Base-by-base conservation (phyloP, 64 coral and sea anemone species). In the Platygyra sinensis region DNA sequence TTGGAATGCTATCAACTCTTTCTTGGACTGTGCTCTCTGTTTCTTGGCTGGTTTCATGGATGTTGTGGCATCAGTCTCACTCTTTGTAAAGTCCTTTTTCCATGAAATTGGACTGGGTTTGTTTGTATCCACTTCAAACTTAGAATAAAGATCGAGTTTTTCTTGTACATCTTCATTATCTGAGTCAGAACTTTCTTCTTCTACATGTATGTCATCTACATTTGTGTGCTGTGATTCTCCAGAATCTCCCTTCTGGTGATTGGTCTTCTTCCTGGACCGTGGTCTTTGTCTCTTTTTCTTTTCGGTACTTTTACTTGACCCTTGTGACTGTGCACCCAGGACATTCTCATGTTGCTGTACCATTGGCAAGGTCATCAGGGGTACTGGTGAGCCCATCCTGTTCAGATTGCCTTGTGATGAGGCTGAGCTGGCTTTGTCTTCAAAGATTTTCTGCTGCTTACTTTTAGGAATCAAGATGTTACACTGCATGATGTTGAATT, bases 81-180 rank as follows among this genome's bases (percentile, higher is more conserved):
- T 57, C 54, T 57, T 9, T 12, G 15, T 57, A 16, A 12, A 57
- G 12, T 57, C 54, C 15, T 57, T 16, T 57, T 57, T n/a, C 65
- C 22, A 27, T 69, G 65, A 11, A 27, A 2, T 69, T n/a, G 65
- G 20, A 25, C 65, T 69, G 22, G 2, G 81, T 16, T 65, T 30
- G 16, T 11, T 33, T 22, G 60, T n/a, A 60, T 62, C 20, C 55
- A 24, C 8, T 63, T 30, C 12, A 72, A 85, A 85, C 38, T 85
- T 85, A 2, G 81, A 27, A 27, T 85, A 85, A 36, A 85, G 32
- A 85, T 85, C 81, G 16, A 63, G 81, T 27, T 85, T 85, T 20
- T 71, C 81, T 0, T 24, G 65, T 22, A 50, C 20, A 32, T 85
- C 62, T 85, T 85, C 81, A 72, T 85, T 85, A 46, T 85, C 81